Base-by-base conservation (phyloP, 2,113 vertebrate species). In the Nestor notabilis region DNA sequence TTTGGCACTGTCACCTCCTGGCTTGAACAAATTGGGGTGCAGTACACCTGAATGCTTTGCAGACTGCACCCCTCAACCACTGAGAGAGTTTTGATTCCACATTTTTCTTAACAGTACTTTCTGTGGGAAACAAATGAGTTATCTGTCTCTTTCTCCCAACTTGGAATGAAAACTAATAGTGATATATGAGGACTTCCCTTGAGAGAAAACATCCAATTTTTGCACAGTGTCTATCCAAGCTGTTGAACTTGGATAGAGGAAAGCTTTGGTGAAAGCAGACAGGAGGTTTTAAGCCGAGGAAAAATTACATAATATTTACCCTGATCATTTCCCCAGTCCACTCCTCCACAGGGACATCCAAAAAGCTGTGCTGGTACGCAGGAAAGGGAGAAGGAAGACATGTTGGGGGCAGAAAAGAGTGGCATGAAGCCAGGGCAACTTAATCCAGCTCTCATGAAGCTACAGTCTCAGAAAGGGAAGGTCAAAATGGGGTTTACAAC, bases 401-500 rank as follows among this genome's bases (percentile, higher is more conserved):
- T 7, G 1, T 1, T 79, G 50, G 61, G 77, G 77, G 37, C 77
- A 71, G 64, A 71, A 93, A 87, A 75, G 33, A 82, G 56, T 64
- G 89, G 93, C 84, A 37, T 28, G 24, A 52, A 90, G 77, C 89
- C 89, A 95, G 87, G 20, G 81, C 78, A 93, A 87, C 43, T 94
- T 95, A 96, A 95, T 94, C 89, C 74, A 91, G 56, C 39, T 83
- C 71, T 95, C 76, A 69, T 49, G 68, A 90, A 95, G 83, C 31
- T 86, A 70, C 44, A 80, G 84, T 70, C 66, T 89, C 56, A 63
- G 52, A 79, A 58, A 92, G 15, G 8, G 86, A 92, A 95, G 94
- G 83, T 97, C 94, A 95, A 93, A 94, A 87, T 37, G n/a, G 55
- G 77, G 76, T 85, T 95, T 97, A 85, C n/a, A 95, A 56, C 41